Conservation (phyloP, 2,888 invertebrate genomes). For the Amphipyra berbera region DNA sequence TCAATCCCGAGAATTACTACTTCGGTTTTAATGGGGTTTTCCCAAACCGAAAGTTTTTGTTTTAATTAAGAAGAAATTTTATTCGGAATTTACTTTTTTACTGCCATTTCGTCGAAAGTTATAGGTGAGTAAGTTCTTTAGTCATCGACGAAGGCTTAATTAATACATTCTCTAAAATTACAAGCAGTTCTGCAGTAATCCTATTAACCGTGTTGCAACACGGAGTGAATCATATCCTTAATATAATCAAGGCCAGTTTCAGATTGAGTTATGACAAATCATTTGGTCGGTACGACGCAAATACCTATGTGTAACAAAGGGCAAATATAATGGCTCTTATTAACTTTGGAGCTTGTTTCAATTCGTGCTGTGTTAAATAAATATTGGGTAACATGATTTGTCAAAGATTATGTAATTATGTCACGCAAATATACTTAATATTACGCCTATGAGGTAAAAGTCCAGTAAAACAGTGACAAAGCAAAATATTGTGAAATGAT, state of each 20-base stretch:
- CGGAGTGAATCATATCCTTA: conserved; percentile 69
- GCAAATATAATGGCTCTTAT: conserved; percentile 60
- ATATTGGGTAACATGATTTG: conserved; percentile 47
- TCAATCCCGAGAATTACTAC: conserved; percentile 44
- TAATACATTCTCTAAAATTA: conserved; percentile 35
- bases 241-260: conserved; percentile 67
- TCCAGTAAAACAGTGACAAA: conserved; percentile 18
- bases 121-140: conserved; percentile 33
- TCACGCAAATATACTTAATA: conserved; percentile 31
- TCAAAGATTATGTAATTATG: conserved; percentile 30
- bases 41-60: conserved; percentile 17
- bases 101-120: conserved; percentile 14
- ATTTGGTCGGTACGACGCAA: conserved; percentile 62
- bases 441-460: conserved; percentile 19
- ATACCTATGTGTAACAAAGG: conserved; percentile 63
- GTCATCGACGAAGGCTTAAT: conserved; percentile 44
- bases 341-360: conserved; percentile 53
- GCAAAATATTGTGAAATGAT: conserved; percentile 2
- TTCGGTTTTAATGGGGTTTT: conserved; percentile 51
- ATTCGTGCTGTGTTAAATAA: conserved; percentile 47
- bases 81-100: conserved; percentile 6
- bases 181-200: conserved; percentile 51
- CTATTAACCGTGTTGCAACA: conserved; percentile 52
- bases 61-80: conserved; percentile 28
- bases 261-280: conserved; percentile 67